Conservation (phyloP, 2,888 invertebrate genomes). For the Euclidia mi region DNA sequence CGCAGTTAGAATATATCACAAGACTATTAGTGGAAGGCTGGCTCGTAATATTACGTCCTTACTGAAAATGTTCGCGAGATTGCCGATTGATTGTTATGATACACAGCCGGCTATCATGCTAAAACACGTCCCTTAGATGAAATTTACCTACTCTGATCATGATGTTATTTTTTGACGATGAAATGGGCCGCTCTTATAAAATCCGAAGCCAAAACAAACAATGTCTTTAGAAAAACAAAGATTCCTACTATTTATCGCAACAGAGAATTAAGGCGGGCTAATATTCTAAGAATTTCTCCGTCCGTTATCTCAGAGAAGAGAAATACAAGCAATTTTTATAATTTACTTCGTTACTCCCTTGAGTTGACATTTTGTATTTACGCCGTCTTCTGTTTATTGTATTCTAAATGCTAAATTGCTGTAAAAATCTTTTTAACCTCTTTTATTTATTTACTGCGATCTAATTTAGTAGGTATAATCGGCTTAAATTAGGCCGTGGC, state of each 20-base stretch:
- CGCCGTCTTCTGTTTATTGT: constrained; percentile 52
- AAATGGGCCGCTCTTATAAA: constrained; percentile 38
- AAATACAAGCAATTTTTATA: constrained; percentile 59
- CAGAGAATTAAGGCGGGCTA: constrained; percentile 42
- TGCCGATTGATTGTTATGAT: constrained; percentile 32
- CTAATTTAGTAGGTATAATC: constrained; percentile 35
- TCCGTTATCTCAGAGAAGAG: constrained; percentile 46
- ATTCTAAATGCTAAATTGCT: constrained; percentile 48
- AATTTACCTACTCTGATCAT: constrained; percentile 34
- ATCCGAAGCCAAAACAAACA: constrained; percentile 49
- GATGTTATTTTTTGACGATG: constrained; percentile 45
- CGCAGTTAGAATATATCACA: neutral
- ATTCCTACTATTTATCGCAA: constrained; percentile 50
- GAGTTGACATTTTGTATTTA: constrained; percentile 53
- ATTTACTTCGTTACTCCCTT: constrained; percentile 51
- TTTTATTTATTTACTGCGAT: constrained; percentile 36
- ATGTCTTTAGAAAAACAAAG: constrained; percentile 46
- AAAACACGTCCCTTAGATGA: constrained; percentile 37
- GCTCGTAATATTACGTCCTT: neutral
- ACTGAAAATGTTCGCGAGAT: constrained; percentile 11
- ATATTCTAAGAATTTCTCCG: constrained; percentile 38
- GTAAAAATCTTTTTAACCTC: constrained; percentile 44
- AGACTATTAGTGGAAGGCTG: neutral
- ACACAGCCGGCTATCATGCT: constrained; percentile 32
- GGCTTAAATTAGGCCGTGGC: constrained; percentile 4